Evolutionary conservation across 2,797 vertebrate species (phyloP).

Genomic region (Masticophis lateralis): DNA sequence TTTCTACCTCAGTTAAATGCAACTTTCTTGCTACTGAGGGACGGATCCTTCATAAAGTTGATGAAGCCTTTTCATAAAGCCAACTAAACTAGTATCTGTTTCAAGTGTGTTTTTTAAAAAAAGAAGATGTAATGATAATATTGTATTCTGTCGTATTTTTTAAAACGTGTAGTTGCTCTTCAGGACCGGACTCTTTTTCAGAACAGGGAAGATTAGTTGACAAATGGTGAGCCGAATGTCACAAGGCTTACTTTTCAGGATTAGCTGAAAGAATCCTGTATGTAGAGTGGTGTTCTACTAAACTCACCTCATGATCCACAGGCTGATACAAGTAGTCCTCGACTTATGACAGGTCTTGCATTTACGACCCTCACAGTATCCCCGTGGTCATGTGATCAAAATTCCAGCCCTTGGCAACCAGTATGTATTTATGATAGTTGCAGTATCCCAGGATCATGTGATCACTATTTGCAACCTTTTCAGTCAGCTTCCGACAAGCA

Average conservation of each 20-base stretch:
- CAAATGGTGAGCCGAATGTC: background rate
- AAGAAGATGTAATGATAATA: too few relatives aligned
- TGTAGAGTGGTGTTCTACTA: background rate
- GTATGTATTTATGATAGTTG: background rate
- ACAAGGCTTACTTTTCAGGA: background rate
- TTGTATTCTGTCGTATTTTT: background rate
- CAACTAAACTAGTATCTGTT: background rate
- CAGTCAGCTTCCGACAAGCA: background rate
- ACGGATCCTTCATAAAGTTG: background rate
- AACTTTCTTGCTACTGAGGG: background rate
- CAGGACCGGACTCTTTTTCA: background rate
- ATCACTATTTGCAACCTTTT: background rate
- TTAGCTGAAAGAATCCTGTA: background rate
- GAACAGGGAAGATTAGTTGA: background rate
- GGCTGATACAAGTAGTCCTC: background rate
- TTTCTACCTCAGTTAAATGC: background rate
- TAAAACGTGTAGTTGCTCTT: background rate
- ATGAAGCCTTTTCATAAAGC: background rate
- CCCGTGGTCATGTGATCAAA: background rate
- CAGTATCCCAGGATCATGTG: background rate
- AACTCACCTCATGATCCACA: background rate
- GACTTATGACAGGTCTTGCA: background rate
- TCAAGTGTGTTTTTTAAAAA: background rate
- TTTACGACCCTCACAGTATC: background rate
- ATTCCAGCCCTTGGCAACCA: background rate